These are phyloP conservation scores for Zootermopsis nevadensis DNA, from an alignment of 2,888 invertebrate species.

Conservation along the genomic window DNA sequence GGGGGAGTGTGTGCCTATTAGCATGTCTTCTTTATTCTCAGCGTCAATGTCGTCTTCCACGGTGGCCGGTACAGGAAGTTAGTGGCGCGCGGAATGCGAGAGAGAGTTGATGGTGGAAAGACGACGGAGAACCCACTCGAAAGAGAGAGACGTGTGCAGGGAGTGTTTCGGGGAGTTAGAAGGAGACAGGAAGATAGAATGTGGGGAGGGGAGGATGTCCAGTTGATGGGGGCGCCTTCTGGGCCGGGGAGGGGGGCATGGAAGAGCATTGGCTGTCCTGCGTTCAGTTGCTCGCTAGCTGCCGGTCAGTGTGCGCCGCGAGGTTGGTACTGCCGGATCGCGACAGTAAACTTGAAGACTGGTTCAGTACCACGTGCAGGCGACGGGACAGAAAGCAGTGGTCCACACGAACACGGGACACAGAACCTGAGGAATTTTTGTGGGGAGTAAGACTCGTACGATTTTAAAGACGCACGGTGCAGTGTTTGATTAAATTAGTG, in stretches of 20 bases:
- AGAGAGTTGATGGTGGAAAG: background rate
- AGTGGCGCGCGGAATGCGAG: slow-evolving; percentile 8
- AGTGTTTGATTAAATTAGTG: background rate
- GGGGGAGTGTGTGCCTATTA: background rate
- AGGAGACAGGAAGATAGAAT: background rate
- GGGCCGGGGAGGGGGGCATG: background rate
- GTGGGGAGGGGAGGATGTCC: slow-evolving; percentile 11
- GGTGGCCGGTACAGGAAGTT: slow-evolving; percentile 5
- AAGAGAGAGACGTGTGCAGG: too few species aligned
- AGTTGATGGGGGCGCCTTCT: slow-evolving; percentile 22
- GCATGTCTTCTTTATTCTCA: background rate
- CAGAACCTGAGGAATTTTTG: background rate
- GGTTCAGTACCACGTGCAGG: background rate
- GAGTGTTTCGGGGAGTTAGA: background rate
- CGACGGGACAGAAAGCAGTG: background rate
- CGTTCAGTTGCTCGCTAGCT: slow-evolving; percentile 34
- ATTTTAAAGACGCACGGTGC: too few species aligned
- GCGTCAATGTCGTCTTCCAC: background rate
- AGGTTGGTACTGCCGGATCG: background rate
- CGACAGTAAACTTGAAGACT: background rate
- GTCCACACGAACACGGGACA: background rate
- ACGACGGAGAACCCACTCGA: background rate
- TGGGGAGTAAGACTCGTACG: background rate
- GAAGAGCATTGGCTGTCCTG: slow-evolving; percentile 17
- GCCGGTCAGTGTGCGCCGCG: slow-evolving; percentile 14